Conservation (phyloP, 2,888 invertebrate species). For the Meandrusa payeni region DNA sequence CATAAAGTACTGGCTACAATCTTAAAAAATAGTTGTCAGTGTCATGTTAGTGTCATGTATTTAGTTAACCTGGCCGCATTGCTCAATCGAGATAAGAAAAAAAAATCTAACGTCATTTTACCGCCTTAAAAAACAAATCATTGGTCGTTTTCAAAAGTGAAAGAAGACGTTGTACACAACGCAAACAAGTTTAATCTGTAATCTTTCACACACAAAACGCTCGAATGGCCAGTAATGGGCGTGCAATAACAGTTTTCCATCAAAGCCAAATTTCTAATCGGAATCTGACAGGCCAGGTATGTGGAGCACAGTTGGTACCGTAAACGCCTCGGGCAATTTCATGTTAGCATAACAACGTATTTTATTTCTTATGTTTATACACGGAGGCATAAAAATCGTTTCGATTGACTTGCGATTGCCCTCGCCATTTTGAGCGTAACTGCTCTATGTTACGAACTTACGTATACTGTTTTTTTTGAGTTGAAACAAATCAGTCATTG, state of each 20-base stretch:
- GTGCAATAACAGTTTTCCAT: slow-evolving; percentile 66
- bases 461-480: slow-evolving; percentile 6
- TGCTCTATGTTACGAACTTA: neutral
- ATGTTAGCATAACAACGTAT: slow-evolving; percentile 40
- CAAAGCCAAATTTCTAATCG: slow-evolving; percentile 63
- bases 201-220: slow-evolving; percentile 26
- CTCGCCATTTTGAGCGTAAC: slow-evolving; percentile 11
- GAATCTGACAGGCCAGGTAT: slow-evolving; percentile 55
- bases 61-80: slow-evolving; percentile 2
- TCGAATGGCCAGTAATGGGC: slow-evolving; percentile 38
- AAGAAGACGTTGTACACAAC: slow-evolving; percentile 25
- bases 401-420: neutral
- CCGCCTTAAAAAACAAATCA: slow-evolving; percentile 5
- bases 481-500: slow-evolving; percentile 11
- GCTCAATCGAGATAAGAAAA: slow-evolving; percentile 1
- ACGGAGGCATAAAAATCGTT: slow-evolving; percentile 18
- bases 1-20: neutral
- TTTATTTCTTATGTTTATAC: slow-evolving; percentile 36
- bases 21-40: slow-evolving; percentile 4
- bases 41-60: no score
- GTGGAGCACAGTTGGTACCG: slow-evolving; percentile 58
- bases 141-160: slow-evolving; percentile 17
- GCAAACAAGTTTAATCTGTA: slow-evolving; percentile 34
- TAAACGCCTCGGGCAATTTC: slow-evolving; percentile 49
- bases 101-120: slow-evolving; percentile 9